phyloP scores from a whole-genome alignment of 2,888 invertebrate species.

The Drosophila vallismaia region DNA sequence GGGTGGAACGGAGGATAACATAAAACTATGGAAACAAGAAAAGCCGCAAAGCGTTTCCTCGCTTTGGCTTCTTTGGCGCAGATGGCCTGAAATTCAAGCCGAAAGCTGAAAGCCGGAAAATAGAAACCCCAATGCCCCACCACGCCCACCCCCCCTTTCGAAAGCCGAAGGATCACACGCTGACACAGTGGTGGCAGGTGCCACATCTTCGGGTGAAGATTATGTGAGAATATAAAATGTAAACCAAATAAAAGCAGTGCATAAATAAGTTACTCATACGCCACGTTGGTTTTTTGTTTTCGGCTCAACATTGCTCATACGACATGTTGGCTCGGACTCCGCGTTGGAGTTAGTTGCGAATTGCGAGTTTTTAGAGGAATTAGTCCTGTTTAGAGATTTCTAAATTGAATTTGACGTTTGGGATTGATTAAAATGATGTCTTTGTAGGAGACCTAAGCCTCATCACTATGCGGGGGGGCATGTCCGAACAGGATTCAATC shows the following conservation, averaged over 20 bases:
- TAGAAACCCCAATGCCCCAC: conserved; percentile 6
- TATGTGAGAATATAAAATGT: neutral
- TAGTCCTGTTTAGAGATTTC: neutral
- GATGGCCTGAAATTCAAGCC: conserved; percentile 24
- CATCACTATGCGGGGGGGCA: conserved; percentile 49
- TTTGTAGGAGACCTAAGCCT: conserved; percentile 3
- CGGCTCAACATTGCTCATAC: neutral
- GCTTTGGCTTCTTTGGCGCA: conserved; percentile 25
- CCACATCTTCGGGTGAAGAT: neutral
- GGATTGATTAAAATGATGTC: conserved; percentile 2
- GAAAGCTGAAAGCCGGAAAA: conserved; percentile 16
- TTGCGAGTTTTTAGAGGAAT: neutral
- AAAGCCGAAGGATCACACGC: conserved; percentile 24
- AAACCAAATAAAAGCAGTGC: neutral
- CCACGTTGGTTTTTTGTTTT: neutral
- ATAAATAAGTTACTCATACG: conserved; percentile 1
- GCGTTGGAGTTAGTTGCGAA: neutral
- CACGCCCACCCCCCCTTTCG: neutral
- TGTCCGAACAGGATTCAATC: conserved; percentile 66
- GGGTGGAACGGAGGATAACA: neutral
- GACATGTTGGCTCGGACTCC: neutral
- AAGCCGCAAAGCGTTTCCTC: conserved; percentile 62
- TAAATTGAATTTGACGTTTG: neutral
- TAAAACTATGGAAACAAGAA: conserved; percentile 10
- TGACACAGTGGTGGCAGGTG: neutral